Evolutionary conservation across 2,797 vertebrate genomes (phyloP), one percentile per base, ranked within the genome.

Genomic region (Pitangus sulphuratus): DNA sequence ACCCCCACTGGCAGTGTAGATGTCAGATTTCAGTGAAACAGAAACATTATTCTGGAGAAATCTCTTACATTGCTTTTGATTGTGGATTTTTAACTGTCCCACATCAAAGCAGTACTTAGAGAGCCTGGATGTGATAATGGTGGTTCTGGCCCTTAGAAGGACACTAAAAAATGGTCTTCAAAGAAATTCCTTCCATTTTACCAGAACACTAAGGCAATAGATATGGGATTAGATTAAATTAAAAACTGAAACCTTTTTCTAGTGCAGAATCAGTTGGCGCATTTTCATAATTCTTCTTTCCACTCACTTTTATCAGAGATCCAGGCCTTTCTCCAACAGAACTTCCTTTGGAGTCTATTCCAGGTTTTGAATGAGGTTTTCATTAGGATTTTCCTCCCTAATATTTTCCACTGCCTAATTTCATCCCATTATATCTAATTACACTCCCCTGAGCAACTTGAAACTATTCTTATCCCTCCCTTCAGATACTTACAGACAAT

Each of bases 351-450:
- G 77, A 95, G 31, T 51, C 65, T 87, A 3, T 70, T 87, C 35
- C 80, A 94, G 54, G 35, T 84, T 91, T 80, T 72, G 28, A 56
- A 86, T 84, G 35, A 90, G 31, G 31, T 82, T 95, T 94, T 90
- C 92, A 83, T 83, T 39, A 92, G 51, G 44, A 70, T 90, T 89
- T 89, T 89, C 48, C 53, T 84, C 56, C 28, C 68, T 92, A 84
- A 95, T 89, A 95, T 92, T 95, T 97, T 97, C 96, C 87, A 90
- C 86, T 93, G 86, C 77, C 74, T 89, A 85, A 90, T 92, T 96
- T 94, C 24, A 75, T 95, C 85, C n/a, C 14, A 94, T 86, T 92
- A 84, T 40, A 83, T 89, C 61, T 93, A 91, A 96, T 92, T 96
- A 95, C 39, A 95, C 53, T 74, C 79, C 87, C 69, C 40, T 84